phyloP scores from a whole-genome alignment of 2,888 invertebrate species.

The Diaprepes abbreviatus region DNA sequence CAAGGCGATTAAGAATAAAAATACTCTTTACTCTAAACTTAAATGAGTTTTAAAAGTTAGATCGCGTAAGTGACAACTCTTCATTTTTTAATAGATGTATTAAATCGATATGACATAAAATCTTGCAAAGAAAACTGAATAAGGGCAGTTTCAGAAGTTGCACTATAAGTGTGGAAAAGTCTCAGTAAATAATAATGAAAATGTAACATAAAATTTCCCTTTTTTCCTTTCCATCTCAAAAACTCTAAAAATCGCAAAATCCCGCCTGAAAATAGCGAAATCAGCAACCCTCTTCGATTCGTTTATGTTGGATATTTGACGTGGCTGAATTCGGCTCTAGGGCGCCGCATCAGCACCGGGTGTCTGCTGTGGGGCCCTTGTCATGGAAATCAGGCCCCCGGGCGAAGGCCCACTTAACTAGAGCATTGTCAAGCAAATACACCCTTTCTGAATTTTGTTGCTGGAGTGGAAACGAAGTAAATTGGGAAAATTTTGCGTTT shows the following conservation, averaged over 20 bases:
- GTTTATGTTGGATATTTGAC: conserved; percentile 53
- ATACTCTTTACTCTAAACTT: no score
- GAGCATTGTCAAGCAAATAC: conserved; percentile 57
- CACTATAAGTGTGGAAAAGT: no score
- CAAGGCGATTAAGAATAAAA: no score
- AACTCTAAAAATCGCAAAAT: conserved; percentile 16
- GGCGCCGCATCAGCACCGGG: conserved; percentile 38
- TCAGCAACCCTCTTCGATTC: conserved; percentile 48
- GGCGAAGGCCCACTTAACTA: conserved; percentile 66
- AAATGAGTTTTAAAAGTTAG: no score
- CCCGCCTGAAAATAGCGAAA: conserved; percentile 43
- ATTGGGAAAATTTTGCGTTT: conserved; percentile 36
- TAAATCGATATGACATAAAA: no score
- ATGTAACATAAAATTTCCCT: background rate
- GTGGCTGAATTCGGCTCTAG: conserved; percentile 45
- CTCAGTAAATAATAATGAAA: background rate
- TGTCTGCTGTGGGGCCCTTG: conserved; percentile 66
- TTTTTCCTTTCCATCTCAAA: background rate
- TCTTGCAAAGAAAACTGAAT: no score
- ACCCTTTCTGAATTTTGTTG: conserved; percentile 48
- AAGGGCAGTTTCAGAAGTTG: no score
- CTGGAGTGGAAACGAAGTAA: conserved; percentile 43
- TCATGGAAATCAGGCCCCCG: conserved; percentile 73
- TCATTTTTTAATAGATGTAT: no score
- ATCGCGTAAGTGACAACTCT: no score